These are phyloP conservation scores for Scylla paramamosain DNA, from an alignment of 1,140 invertebrate species.

Conservation along the genomic window DNA sequence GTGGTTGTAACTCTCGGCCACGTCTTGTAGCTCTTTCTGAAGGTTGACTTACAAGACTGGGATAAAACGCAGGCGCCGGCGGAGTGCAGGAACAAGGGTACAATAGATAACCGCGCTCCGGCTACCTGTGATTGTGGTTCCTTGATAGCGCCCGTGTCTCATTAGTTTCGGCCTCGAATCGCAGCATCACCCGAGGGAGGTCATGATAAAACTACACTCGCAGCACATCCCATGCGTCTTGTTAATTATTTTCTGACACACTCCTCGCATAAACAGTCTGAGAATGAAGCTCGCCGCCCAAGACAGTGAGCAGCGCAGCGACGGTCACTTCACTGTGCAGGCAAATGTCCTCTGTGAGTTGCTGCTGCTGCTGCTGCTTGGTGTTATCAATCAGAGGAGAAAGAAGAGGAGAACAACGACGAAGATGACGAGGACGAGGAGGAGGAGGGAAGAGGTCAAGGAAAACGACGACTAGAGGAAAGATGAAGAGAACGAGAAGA, in stretches of 20 bases:
- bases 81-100: conserved; percentile 27
- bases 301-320: background rate
- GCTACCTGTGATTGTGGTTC: conserved; percentile 33
- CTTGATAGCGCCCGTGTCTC: background rate
- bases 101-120: conserved; percentile 21
- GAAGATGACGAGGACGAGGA: background rate
- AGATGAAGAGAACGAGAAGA: background rate
- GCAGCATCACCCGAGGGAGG: conserved; percentile 7
- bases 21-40: conserved; percentile 50
- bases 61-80: conserved; percentile 1
- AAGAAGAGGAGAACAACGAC: background rate
- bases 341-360: background rate
- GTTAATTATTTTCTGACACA: conserved; percentile 16
- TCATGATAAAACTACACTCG: background rate
- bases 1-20: conserved; percentile 54
- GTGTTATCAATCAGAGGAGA: background rate
- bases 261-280: background rate
- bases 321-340: background rate
- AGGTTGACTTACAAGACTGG: conserved; percentile 49
- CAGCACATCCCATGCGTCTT: background rate
- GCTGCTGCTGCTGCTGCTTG: no score
- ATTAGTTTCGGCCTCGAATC: background rate
- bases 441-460: background rate
- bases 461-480: no score
- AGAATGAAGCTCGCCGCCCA: background rate